phyloP scores from a whole-genome alignment of 2,888 invertebrate species.

The Acanthosepion pharaonis region DNA sequence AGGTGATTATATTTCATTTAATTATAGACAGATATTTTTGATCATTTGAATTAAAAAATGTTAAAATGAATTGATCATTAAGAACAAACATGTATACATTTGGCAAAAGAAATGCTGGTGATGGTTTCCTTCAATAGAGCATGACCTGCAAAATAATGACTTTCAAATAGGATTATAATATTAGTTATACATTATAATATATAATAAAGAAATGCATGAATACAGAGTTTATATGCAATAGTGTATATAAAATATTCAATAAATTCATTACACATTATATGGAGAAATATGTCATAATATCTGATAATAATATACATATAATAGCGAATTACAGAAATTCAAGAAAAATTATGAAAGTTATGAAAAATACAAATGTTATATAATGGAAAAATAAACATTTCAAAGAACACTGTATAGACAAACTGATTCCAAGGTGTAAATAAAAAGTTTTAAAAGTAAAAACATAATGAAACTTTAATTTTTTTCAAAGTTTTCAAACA shows the following conservation, averaged over 20 bases:
- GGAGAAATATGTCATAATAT: not conserved
- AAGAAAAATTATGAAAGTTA: not conserved
- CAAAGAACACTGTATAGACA: not conserved
- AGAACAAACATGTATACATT: not conserved
- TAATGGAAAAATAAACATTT: not conserved
- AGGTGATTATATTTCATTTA: too few species aligned
- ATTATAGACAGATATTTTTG: not conserved
- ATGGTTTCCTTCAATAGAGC: not conserved
- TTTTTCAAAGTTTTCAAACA: not conserved
- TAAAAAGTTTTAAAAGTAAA: not conserved
- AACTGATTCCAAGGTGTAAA: not conserved
- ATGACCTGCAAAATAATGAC: constrained; percentile 10
- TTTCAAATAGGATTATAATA: not conserved
- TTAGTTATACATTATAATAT: not conserved
- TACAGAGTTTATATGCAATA: not conserved
- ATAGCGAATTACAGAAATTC: not conserved
- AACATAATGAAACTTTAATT: not conserved
- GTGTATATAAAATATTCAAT: not conserved
- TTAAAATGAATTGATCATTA: not conserved
- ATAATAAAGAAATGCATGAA: not conserved
- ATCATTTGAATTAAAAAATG: not conserved
- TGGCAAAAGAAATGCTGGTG: not conserved
- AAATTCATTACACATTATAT: not conserved
- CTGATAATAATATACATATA: not conserved
- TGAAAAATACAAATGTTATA: not conserved